Base-by-base conservation (phyloP, 2,888 invertebrate genomes). In the Lottia gigantea region DNA sequence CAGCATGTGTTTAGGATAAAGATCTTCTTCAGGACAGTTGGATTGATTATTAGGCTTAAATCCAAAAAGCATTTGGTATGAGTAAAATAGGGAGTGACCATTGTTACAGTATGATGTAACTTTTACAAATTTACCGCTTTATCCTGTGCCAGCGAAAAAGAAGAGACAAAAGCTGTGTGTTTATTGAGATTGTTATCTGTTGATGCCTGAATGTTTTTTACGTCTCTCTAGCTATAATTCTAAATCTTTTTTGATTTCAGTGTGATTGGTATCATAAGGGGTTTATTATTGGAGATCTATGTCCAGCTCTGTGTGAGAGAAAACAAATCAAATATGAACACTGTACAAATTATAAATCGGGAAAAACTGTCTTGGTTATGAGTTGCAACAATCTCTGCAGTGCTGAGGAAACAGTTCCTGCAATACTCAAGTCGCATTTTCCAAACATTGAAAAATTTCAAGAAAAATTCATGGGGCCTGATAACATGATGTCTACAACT, bases 201-300 rank as follows among this genome's bases (percentile, higher is more conserved):
- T n/a, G n/a, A 31, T 31, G 2, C 6, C 31, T 31, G 2, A 6
- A 31, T 31, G 31, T 2, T 31, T 31, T 31, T 31, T 31, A 31
- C 6, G 2, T 31, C 31, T 31, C 3, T n/a, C n/a, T n/a, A n/a
- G n/a, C n/a, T n/a, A n/a, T 49, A 16, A 12, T 12, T 49, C n/a
- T 16, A 16, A 49, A 49, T 19, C 0, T 16, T 49, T 14, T 55
- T 55, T 55, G 8, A 55, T 76, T 80, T 31, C 80, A 86, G 86
- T 86, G 86, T 70, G 68, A 78, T 8, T 72, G 79, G 16, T 86
- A 92, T 84, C 87, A 88, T 70, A 89, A 90, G 73, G 91, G 91
- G 12, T 82, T 89, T 70, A 91, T 92, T 8, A 89, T 91, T 67
- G 93, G 93, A 47, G 91, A 91, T 73, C 85, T 93, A n/a, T 93